Percentiles rank a stretch among this genome's conserved stretches.
These are phyloP conservation scores for Perca fluviatilis DNA, from an alignment of 2,113 vertebrate genomes.

Conservation along the genomic window DNA sequence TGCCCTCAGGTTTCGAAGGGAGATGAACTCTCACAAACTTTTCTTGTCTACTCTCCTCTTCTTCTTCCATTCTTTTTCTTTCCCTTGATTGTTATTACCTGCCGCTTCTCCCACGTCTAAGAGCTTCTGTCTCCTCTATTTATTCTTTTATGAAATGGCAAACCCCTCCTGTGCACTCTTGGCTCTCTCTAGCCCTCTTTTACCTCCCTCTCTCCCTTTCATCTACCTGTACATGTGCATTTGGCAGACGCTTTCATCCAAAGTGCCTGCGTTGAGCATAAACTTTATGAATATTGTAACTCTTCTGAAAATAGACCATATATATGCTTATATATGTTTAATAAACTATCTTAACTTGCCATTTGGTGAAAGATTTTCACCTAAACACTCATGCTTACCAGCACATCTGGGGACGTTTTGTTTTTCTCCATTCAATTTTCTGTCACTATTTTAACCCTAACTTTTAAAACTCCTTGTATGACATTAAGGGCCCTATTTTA, in stretches of 20 bases:
- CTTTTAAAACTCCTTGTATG: not conserved
- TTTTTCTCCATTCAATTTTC: not conserved
- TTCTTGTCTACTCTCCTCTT: too few species aligned
- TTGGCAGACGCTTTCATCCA: conserved; percentile 39
- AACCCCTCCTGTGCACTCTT: not conserved
- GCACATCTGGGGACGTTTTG: not conserved
- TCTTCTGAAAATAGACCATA: not conserved
- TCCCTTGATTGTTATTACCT: not conserved
- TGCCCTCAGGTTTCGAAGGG: not conserved
- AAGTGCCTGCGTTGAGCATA: conserved; percentile 4
- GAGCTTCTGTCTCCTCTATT: not conserved
- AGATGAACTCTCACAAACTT: not conserved
- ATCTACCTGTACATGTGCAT: conserved; percentile 20
- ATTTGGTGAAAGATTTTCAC: not conserved
- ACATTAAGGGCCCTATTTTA: too few species aligned
- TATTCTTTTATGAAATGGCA: not conserved
- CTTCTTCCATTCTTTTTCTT: not conserved
- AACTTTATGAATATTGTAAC: conserved; percentile 5
- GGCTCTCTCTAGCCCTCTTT: not conserved
- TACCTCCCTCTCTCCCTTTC: not conserved
- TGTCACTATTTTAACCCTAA: not conserved
- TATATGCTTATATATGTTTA: too few species aligned
- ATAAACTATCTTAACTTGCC: not conserved
- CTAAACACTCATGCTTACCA: not conserved
- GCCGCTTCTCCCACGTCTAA: not conserved